Base-by-base conservation (phyloP, 1,140 invertebrate genomes). In the Campoletis sonorensis region DNA sequence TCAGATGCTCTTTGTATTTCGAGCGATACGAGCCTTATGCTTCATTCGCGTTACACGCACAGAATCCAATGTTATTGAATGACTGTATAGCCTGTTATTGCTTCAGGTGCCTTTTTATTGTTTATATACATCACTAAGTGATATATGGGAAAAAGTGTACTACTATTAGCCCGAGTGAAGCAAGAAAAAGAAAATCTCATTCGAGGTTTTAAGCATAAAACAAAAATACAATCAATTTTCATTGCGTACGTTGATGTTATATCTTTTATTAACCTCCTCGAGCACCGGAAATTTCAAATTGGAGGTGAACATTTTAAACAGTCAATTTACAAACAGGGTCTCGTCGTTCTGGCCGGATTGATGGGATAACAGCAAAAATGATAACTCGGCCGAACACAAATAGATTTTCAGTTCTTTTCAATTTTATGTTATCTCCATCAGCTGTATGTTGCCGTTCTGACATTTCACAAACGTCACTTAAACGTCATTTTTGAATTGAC, bases 41-140 rank as follows among this genome's bases (percentile, higher is more conserved):
- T 51, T 58, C 54, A 33, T 30, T 61, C 26, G 30, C 11, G 40
- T 73, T 33, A 18, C 27, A 30, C 26, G 26, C 72, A 75, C 72
- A 33, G 21, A 30, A 49, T 37, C 7, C 23, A 30, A 58, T 58
- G 49, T 73, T 75, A 75, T 16, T 15, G 72, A 75, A 73, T 51
- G 71, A 73, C 54, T 73, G 40, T 73, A 73, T 73, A 73, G 45
- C 40, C 71, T 21, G 49, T 58, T 33, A 49, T 75, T 26, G 49
- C 72, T 75, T 75, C 72, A 75, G 72, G 72, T 75, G 72, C 72
- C 72, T 75, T 75, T 75, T 75, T 58, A 75, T 37, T 51, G 27
- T 61, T 13, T 61, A 70, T 77, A 61, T 54, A 54, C 73, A 37
- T 61, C 21, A 75, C 18, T 30, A 23, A 58, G 27, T 75, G 23